Percentiles rank a stretch among this genome's conserved stretches.
Conservation (phyloP, 2,888 invertebrate species). For the Cataglyphis cursor region DNA sequence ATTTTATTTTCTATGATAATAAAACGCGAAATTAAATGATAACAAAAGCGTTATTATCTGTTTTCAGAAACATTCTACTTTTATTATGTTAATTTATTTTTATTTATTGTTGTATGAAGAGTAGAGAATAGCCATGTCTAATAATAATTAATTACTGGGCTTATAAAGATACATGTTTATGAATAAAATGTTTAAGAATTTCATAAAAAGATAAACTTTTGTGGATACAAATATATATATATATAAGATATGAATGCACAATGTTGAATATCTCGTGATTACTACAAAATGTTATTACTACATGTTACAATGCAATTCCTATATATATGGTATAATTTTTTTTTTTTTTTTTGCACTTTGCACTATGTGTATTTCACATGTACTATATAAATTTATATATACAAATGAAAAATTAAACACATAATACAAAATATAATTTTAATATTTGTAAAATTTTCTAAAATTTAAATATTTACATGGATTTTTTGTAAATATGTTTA, state of each 20-base stretch:
- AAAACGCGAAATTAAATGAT: not conserved
- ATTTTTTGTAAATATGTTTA: not conserved
- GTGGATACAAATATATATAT: not conserved
- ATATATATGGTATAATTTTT: not conserved
- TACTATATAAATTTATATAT: slow-evolving; percentile 10
- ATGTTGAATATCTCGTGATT: slow-evolving; percentile 9
- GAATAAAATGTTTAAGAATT: not conserved
- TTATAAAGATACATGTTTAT: not conserved
- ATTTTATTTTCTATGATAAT: not conserved
- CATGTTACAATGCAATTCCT: not conserved
- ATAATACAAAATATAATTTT: slow-evolving; percentile 7
- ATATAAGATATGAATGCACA: not conserved
- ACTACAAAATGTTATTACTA: not conserved
- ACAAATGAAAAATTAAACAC: not conserved
- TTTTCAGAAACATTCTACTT: not conserved
- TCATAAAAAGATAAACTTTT: not conserved
- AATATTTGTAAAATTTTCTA: not conserved
- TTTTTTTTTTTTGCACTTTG: not conserved
- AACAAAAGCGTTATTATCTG: not conserved
- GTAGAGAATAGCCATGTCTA: not conserved
- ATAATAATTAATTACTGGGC: not conserved
- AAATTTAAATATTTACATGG: not conserved
- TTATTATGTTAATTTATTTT: not conserved
- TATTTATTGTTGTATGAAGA: not conserved
- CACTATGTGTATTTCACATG: not conserved